A percentile compares a stretch with the other conserved stretches of the same genome.
These are phyloP conservation scores for Sebastes trivittatus DNA, from an alignment of 2,797 vertebrate genomes.

Conservation along the genomic window DNA sequence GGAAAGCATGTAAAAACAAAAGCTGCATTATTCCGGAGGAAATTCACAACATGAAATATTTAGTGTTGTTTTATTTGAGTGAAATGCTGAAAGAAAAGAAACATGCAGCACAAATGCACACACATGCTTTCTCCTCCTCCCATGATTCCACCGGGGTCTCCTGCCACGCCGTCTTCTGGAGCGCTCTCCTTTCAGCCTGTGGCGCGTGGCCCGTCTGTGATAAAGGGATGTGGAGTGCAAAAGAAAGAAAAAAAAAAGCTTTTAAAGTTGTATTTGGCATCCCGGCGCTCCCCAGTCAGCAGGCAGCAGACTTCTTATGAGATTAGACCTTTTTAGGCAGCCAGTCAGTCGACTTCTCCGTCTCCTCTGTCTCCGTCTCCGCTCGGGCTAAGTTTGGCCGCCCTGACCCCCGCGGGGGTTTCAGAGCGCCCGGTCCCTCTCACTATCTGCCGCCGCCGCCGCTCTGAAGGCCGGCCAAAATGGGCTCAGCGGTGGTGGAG, in stretches of 20 bases:
- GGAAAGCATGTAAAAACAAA: constrained; percentile 64
- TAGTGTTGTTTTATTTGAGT: constrained; percentile 74
- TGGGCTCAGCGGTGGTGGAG: not conserved
- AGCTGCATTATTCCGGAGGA: constrained; percentile 73
- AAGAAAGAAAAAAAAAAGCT: constrained; percentile 65
- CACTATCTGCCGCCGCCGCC: constrained; percentile 14
- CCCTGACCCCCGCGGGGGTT: constrained; percentile 28
- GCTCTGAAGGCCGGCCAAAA: constrained; percentile 47
- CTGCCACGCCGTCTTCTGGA: constrained; percentile 35
- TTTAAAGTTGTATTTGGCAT: constrained; percentile 75
- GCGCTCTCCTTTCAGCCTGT: constrained; percentile 53
- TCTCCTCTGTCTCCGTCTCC: constrained; percentile 35
- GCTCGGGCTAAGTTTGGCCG: constrained; percentile 45
- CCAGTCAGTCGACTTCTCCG: constrained; percentile 51
- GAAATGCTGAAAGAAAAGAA: constrained; percentile 62
- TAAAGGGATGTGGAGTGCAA: constrained; percentile 70
- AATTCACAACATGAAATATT: constrained; percentile 77
- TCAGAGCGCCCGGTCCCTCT: constrained; percentile 5
- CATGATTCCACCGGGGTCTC: constrained; percentile 56
- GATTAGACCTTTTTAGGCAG: constrained; percentile 77
- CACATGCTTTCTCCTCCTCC: constrained; percentile 29
- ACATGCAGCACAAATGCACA: constrained; percentile 54
- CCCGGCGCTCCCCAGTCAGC: constrained; percentile 55
- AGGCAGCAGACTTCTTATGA: constrained; percentile 72
- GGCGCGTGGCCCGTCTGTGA: constrained; percentile 68